Conservation (phyloP, 2,888 invertebrate species). For the Euzophera pinguis region DNA sequence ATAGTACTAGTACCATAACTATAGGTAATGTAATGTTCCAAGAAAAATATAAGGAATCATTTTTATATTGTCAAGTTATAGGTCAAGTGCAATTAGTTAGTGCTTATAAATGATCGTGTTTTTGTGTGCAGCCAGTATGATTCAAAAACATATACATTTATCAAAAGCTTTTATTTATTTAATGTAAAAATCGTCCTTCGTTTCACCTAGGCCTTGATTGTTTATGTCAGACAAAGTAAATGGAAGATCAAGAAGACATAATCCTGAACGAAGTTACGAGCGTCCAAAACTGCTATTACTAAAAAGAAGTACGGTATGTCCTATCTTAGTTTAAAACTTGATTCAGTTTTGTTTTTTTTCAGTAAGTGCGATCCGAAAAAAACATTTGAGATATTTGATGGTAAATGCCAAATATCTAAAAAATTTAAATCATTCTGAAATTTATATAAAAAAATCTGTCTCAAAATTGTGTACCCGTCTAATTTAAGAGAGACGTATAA, state of each 20-base stretch:
- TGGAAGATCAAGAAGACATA: no score
- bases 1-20: no score
- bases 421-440: background rate
- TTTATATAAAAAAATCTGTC: background rate
- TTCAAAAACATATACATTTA: constrained; percentile 5
- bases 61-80: background rate
- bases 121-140: background rate
- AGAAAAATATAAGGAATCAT: background rate
- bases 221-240: background rate
- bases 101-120: background rate
- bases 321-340: no score
- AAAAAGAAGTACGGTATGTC: no score
- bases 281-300: no score
- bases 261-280: no score
- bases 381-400: no score
- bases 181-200: constrained; percentile 4
- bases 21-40: constrained; percentile 37
- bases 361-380: no score
- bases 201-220: background rate
- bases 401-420: no score
- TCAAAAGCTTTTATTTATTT: background rate
- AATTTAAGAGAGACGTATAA: constrained; percentile 23
- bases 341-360: no score
- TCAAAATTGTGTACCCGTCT: background rate
- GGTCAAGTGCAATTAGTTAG: background rate